phyloP scores from a whole-genome alignment of 2,797 vertebrate genomes.

The Toxotes lorentzi region DNA sequence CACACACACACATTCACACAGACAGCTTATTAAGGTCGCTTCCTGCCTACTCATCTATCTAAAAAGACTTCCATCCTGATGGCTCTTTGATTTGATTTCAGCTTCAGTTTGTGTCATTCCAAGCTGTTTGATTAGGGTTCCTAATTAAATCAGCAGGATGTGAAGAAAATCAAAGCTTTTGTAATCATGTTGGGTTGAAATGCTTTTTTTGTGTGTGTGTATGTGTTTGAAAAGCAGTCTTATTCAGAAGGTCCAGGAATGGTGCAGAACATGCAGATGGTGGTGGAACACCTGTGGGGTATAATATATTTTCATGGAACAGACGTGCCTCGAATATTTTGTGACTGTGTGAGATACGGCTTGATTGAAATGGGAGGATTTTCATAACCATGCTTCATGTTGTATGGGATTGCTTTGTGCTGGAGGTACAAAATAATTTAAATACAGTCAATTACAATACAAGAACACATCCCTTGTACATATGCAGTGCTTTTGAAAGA shows the following conservation, averaged over 20 bases:
- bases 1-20: constrained; percentile 2
- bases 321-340: background rate
- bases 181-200: constrained; percentile 29
- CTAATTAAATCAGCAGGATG: constrained; percentile 64
- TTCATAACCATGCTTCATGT: background rate
- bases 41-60: constrained; percentile 52
- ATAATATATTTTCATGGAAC: background rate
- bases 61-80: constrained; percentile 56
- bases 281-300: constrained; percentile 18
- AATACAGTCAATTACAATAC: background rate
- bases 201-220: background rate
- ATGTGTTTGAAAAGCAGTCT: background rate
- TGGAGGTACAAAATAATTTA: background rate
- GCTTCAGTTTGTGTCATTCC: constrained; percentile 48
- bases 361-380: background rate
- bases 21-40: constrained; percentile 24
- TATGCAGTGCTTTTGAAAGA: background rate
- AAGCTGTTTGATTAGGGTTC: constrained; percentile 56
- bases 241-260: constrained; percentile 4
- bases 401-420: background rate
- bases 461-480: too few relatives aligned
- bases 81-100: constrained; percentile 66
- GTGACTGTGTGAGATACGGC: background rate
- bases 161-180: constrained; percentile 44
- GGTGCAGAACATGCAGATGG: background rate